Percentiles rank a stretch among this genome's conserved stretches.
Evolutionary conservation across 2,113 vertebrate species (phyloP).

Genomic region (Phocoena sinus): DNA sequence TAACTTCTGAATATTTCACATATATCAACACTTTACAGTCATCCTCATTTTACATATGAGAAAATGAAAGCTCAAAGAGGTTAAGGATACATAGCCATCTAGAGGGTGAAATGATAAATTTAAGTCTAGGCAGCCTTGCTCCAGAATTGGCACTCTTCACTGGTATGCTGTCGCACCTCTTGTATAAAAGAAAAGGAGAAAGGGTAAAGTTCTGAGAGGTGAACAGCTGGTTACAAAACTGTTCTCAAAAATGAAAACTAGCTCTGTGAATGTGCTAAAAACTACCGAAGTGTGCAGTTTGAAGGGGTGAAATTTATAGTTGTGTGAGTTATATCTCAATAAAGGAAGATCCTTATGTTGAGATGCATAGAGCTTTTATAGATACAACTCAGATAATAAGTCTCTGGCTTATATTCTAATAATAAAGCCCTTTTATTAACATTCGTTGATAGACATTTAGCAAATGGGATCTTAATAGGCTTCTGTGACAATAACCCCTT

Average conservation of each 20-base stretch:
- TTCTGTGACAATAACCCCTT: background rate
- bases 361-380: constrained; percentile 4
- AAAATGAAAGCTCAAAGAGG: background rate
- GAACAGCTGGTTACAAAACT: background rate
- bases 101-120: background rate
- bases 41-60: background rate
- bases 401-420: background rate
- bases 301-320: background rate
- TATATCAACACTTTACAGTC: background rate
- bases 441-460: constrained; percentile 13
- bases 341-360: background rate
- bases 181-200: background rate
- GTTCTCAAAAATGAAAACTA: background rate
- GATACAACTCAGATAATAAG: background rate
- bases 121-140: background rate
- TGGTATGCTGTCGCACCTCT: fast-evolving
- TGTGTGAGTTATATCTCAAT: background rate
- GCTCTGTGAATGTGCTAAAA: background rate
- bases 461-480: constrained; percentile 3
- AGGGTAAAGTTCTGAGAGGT: background rate
- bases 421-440: background rate
- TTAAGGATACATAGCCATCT: background rate
- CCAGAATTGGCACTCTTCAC: background rate
- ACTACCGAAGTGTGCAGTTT: background rate
- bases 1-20: constrained; percentile 3